These are phyloP conservation scores for Euclidia mi DNA, from an alignment of 2,888 invertebrate species.

Conservation along the genomic window DNA sequence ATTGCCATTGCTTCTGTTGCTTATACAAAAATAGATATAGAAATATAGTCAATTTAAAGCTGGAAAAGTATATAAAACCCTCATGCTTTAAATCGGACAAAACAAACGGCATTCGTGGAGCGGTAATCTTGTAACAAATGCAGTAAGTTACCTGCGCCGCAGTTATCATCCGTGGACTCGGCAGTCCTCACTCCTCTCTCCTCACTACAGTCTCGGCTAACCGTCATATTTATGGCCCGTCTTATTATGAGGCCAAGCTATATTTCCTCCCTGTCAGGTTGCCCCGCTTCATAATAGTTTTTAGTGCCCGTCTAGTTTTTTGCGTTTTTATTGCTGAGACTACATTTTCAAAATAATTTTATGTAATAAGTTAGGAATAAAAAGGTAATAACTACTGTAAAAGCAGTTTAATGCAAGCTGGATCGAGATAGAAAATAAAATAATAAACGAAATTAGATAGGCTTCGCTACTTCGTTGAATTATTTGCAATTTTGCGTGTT, in stretches of 20 bases:
- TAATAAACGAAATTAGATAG: too few relatives aligned
- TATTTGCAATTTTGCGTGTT: too few relatives aligned
- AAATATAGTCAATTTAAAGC: too few relatives aligned
- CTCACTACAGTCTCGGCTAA: slow-evolving; percentile 55
- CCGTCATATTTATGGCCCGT: slow-evolving; percentile 73
- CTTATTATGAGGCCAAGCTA: slow-evolving; percentile 65
- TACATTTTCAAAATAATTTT: not conserved
- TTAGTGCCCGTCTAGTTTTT: slow-evolving; percentile 43
- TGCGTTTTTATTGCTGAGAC: slow-evolving; percentile 23
- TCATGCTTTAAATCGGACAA: not conserved
- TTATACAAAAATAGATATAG: too few relatives aligned
- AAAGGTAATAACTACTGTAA: not conserved
- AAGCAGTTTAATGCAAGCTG: too few relatives aligned
- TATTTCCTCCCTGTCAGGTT: slow-evolving; percentile 59
- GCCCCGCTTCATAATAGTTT: slow-evolving; percentile 57
- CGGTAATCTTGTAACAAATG: slow-evolving; percentile 32
- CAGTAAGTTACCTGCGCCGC: slow-evolving; percentile 22
- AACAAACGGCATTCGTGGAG: slow-evolving; percentile 1
- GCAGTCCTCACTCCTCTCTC: slow-evolving; percentile 38
- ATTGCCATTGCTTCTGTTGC: too few relatives aligned
- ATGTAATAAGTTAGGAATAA: not conserved
- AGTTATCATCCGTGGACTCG: slow-evolving; percentile 38
- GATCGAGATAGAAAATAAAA: too few relatives aligned
- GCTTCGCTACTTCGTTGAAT: too few relatives aligned
- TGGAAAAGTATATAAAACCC: too few relatives aligned